These are phyloP conservation scores for Phoeniculus purpureus DNA, from an alignment of 2,797 vertebrate species.

Conservation along the genomic window DNA sequence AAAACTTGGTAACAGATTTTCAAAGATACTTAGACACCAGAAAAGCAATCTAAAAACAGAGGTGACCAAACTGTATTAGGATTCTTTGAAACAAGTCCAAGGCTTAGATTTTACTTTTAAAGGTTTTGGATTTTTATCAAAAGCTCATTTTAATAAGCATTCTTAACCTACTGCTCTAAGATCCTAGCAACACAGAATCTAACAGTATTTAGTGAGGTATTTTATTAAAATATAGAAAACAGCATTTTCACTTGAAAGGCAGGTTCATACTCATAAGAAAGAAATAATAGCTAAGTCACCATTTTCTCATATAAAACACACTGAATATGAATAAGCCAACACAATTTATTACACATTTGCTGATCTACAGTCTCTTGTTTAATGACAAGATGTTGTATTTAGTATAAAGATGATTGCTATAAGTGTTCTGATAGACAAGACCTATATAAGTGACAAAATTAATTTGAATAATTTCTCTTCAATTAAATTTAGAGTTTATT, in stretches of 20 bases:
- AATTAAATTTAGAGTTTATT: not conserved
- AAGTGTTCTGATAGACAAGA: not conserved
- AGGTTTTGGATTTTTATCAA: not conserved
- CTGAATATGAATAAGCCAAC: not conserved
- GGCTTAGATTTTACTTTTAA: fast-evolving
- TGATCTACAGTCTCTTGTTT: not conserved
- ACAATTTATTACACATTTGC: not conserved
- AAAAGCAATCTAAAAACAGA: not conserved
- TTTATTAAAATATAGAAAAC: not conserved
- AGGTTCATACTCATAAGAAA: not conserved
- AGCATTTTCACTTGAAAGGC: not conserved
- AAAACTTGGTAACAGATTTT: not conserved
- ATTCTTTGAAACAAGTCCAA: not conserved
- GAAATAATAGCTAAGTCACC: not conserved
- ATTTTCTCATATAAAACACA: not conserved
- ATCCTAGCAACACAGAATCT: not conserved
- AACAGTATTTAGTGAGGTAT: not conserved
- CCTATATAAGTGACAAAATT: not conserved
- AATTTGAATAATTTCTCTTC: not conserved
- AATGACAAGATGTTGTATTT: not conserved
- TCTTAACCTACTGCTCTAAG: not conserved
- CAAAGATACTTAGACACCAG: not conserved
- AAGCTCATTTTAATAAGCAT: not conserved
- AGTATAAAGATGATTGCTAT: not conserved
- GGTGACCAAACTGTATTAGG: not conserved